Conservation (phyloP, 2,888 invertebrate genomes). For the Pasiphila rectangulata region DNA sequence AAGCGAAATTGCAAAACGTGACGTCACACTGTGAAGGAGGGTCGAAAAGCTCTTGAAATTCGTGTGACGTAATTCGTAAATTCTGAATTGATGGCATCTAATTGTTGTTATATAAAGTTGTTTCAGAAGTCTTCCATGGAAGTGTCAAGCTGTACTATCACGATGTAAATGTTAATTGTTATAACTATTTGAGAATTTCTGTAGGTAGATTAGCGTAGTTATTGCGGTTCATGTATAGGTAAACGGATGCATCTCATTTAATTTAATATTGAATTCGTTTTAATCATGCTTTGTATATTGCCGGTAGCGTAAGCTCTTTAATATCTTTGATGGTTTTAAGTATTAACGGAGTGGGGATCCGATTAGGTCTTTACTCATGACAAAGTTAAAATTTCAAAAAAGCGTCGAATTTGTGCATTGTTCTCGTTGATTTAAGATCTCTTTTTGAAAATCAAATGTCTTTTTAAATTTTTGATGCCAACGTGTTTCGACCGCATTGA, state of each 20-base stretch:
- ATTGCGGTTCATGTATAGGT: constrained; percentile 38
- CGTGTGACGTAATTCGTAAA: no score
- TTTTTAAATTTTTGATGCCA: no score
- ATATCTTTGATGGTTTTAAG: constrained; percentile 1
- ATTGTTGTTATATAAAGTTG: constrained; percentile 6
- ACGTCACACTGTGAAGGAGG: no score
- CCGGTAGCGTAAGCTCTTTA: constrained; percentile 7
- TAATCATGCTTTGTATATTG: constrained; percentile 29
- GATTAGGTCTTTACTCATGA: no score
- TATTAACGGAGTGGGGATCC: background rate
- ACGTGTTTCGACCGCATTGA: no score
- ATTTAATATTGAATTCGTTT: constrained; percentile 29
- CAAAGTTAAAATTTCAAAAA: background rate
- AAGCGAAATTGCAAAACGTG: no score
- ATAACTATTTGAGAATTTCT: constrained; percentile 30
- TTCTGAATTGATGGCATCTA: no score
- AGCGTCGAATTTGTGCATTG: background rate
- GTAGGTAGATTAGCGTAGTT: constrained; percentile 47
- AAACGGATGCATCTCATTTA: constrained; percentile 33
- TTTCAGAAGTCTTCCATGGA: constrained; percentile 62
- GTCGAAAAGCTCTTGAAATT: no score
- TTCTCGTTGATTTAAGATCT: background rate
- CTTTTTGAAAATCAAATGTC: no score
- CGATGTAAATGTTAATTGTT: constrained; percentile 9
- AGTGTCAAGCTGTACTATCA: constrained; percentile 40